Conservation (phyloP, 2,797 vertebrate species). For the Gallinago stenura region DNA sequence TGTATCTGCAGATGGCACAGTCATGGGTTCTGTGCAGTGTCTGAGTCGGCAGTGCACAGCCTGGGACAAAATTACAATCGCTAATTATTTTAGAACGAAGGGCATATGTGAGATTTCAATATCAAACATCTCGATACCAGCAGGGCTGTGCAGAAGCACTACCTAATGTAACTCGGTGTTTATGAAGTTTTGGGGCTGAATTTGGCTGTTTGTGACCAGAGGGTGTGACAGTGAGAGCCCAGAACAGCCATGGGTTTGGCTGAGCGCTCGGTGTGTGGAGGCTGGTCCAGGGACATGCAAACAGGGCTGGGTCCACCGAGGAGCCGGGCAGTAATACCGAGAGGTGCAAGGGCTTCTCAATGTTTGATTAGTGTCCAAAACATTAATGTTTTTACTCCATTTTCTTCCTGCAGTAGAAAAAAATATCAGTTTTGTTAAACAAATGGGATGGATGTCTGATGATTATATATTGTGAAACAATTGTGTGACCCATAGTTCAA, state of each 20-base stretch:
- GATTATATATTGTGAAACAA: not conserved
- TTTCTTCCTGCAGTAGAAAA: not conserved
- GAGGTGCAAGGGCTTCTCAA: not conserved
- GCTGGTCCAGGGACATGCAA: not conserved
- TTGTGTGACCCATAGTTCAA: not conserved
- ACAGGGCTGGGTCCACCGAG: not conserved
- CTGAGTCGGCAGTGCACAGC: slow-evolving; percentile 18
- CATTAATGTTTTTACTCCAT: not conserved
- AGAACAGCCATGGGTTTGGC: not conserved
- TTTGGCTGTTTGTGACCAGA: not conserved
- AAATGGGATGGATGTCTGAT: not conserved
- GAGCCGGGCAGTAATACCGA: not conserved
- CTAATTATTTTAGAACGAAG: slow-evolving; percentile 38
- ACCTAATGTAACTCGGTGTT: not conserved
- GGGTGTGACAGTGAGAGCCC: not conserved
- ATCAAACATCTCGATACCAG: not conserved
- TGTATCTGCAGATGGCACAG: slow-evolving; percentile 55
- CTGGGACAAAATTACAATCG: slow-evolving; percentile 21
- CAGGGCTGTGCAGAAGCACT: not conserved
- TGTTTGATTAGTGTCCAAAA: not conserved
- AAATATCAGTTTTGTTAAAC: not conserved
- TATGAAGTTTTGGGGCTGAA: not conserved
- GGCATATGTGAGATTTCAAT: slow-evolving; percentile 51
- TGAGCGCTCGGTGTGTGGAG: fast-evolving
- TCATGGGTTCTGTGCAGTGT: slow-evolving; percentile 10